Conservation (phyloP, 2,888 invertebrate genomes). For the Seira ritae region DNA sequence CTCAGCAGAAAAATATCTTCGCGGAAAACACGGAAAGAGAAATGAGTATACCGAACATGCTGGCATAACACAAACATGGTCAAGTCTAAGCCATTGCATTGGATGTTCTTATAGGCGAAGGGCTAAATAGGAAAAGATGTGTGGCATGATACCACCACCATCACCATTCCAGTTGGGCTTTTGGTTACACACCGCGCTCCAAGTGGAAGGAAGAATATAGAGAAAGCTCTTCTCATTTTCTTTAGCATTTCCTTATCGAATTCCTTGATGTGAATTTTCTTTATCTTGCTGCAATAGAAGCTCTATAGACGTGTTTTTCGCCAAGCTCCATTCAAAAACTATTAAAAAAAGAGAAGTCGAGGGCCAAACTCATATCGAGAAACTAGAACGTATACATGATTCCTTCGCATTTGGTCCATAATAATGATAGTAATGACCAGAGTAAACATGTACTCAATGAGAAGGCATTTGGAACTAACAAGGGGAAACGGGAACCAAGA, state of each 20-base stretch:
- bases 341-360: conserved; percentile 34
- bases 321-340: conserved; percentile 28
- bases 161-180: conserved; percentile 26
- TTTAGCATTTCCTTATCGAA: conserved; percentile 52
- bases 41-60: background rate
- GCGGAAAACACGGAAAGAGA: background rate
- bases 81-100: background rate
- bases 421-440: conserved; percentile 18
- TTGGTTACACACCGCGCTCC: conserved; percentile 23
- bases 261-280: conserved; percentile 43
- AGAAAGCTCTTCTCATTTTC: conserved; percentile 38
- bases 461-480: conserved; percentile 19
- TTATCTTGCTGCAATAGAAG: conserved; percentile 32
- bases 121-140: conserved; percentile 35
- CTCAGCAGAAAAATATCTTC: conserved; percentile 18
- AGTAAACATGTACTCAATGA: conserved; percentile 18
- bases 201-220: conserved; percentile 9
- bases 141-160: conserved; percentile 29
- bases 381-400: conserved; percentile 28
- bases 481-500: conserved; percentile 12
- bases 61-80: conserved; percentile 15
- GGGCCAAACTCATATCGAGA: conserved; percentile 43
- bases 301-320: conserved; percentile 7
- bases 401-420: conserved; percentile 32
- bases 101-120: background rate